Evolutionary conservation across 2,888 invertebrate species (phyloP), one percentile per base, ranked within the genome.

Genomic region (Pristionchus exspectatus): DNA sequence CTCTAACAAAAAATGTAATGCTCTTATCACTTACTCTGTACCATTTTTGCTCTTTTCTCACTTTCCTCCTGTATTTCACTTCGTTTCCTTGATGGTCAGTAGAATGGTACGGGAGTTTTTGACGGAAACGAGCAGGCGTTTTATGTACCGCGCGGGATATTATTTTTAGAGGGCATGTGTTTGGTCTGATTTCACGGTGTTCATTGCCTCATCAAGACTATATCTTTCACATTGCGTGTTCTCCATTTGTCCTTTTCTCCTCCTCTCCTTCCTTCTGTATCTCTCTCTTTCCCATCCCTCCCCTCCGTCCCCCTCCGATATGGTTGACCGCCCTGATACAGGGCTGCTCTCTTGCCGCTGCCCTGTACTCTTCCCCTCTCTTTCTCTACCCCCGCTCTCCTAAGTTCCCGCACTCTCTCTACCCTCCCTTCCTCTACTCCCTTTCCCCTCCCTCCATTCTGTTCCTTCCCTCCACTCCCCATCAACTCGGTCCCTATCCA

Each of bases 261-360:
- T 24, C 16, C 33, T 30, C 27, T 72, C 27, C 72, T 2, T 27
- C 33, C 33, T 33, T 74, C 72, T 59, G 24, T 77, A 72, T 88
- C 87, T 44, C 4, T 74, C 74, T 30, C 30, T 72, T 30, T 72
- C 69, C 2, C 69, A 72, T 72, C 69, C 1, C 69, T 30, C 27
- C n/a, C 74, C 59, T 50, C 74, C 54, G 27, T 33, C 38, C 27
- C 18, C 27, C 56, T 63, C 83, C 87, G 59, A 85, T 69, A 56
- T 88, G 88, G 72, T 90, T 87, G 83, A 50, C 50, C 56, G 30
- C 44, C 74, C 54, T 90, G 85, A 88, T 88, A 86, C 50, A 50
- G 10, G 10, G 85, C 88, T 89, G 77, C 63, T 27, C 88, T 90
- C 90, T 87, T 90, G 90, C 90, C 81, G 90, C 90, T 90, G 89